Percentiles rank a stretch among this genome's conserved stretches.
phyloP scores from a whole-genome alignment of 2,797 vertebrate species.

The Channallabes apus region DNA sequence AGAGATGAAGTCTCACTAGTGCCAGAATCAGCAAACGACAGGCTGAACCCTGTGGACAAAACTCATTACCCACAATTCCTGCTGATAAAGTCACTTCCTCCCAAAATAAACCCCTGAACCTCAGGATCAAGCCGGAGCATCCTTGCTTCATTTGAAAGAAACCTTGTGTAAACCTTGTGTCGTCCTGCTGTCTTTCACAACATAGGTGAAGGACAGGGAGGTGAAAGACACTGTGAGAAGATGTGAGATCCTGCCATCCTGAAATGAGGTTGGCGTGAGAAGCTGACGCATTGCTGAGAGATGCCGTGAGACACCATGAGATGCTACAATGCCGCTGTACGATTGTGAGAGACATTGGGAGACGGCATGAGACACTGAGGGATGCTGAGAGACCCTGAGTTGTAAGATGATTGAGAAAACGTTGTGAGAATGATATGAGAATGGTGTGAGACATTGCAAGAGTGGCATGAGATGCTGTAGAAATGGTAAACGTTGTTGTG shows the following conservation, averaged over 20 bases:
- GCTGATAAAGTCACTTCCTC: constrained; percentile 14
- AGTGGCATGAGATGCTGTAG: background rate
- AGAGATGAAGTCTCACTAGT: background rate
- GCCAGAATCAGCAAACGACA: constrained; percentile 13
- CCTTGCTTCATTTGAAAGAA: background rate
- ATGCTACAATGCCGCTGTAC: background rate
- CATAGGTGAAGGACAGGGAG: background rate
- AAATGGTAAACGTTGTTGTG: background rate
- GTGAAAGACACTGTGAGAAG: background rate
- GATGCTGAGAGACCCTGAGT: background rate
- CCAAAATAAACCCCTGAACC: background rate
- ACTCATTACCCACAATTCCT: constrained; percentile 14
- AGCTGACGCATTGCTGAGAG: background rate
- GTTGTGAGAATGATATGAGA: background rate
- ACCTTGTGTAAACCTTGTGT: background rate
- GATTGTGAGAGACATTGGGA: background rate
- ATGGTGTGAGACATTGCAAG: background rate
- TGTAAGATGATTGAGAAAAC: background rate
- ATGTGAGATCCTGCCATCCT: background rate
- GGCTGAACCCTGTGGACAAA: background rate
- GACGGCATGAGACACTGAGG: background rate
- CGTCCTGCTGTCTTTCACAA: background rate
- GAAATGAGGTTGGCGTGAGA: background rate
- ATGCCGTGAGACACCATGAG: background rate
- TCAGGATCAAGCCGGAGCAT: background rate